Conservation (phyloP, 2,797 vertebrate genomes). For the Poeciliopsis gracilis region DNA sequence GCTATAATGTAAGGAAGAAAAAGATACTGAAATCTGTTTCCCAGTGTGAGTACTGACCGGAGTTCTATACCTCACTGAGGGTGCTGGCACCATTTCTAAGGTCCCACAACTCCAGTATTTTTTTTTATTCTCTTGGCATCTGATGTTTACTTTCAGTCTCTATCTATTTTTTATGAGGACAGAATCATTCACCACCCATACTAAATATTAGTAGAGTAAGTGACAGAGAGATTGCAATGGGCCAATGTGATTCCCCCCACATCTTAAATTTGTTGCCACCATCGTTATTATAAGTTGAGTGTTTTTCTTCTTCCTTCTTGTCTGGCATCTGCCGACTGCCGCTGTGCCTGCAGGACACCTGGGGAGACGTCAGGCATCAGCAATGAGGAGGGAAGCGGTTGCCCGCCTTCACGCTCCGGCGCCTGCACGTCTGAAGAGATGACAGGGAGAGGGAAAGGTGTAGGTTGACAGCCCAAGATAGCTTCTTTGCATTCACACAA, state of each 20-base stretch:
- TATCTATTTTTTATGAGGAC: conserved; percentile 13
- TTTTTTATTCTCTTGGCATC: conserved; percentile 13
- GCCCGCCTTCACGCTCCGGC: conserved; percentile 63
- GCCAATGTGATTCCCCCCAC: conserved; percentile 21
- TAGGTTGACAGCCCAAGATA: conserved; percentile 65
- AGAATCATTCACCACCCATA: conserved; percentile 7
- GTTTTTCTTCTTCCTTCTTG: conserved; percentile 55
- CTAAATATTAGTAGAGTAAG: conserved; percentile 46
- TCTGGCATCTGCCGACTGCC: conserved; percentile 54
- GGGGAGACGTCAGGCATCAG: conserved; percentile 62
- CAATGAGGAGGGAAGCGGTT: conserved; percentile 56
- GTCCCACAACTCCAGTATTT: not conserved
- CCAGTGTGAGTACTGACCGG: conserved; percentile 32
- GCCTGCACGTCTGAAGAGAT: conserved; percentile 60
- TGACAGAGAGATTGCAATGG: conserved; percentile 46
- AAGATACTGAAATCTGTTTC: conserved; percentile 36
- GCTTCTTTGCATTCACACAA: conserved; percentile 47
- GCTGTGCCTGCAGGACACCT: conserved; percentile 68
- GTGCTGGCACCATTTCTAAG: conserved; percentile 29
- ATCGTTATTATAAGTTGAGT: conserved; percentile 59
- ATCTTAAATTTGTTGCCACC: conserved; percentile 50
- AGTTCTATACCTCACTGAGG: conserved; percentile 27
- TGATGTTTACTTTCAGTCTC: conserved; percentile 23
- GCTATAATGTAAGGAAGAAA: conserved; percentile 30
- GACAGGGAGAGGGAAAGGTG: conserved; percentile 76